Evolutionary conservation across 2,113 vertebrate species (phyloP).

Genomic region (Acanthochromis polyacanthus): DNA sequence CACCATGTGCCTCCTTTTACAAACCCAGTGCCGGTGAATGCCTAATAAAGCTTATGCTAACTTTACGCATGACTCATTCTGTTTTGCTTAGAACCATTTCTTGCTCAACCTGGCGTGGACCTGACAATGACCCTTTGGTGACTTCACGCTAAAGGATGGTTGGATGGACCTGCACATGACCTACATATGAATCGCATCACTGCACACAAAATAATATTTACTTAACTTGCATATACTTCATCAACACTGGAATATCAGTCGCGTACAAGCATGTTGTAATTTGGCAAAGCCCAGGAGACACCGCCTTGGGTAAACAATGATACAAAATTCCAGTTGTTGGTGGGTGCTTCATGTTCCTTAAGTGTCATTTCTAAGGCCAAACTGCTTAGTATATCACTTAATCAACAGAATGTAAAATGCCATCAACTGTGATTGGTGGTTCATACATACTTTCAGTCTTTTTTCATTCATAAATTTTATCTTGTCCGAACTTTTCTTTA

Average conservation of each 20-base stretch:
- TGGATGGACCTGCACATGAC: constrained; percentile 24
- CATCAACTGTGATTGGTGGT: too few relatives aligned
- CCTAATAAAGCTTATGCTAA: constrained; percentile 46
- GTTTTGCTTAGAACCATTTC: constrained; percentile 36
- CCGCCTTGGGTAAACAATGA: constrained; percentile 43
- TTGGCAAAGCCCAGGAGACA: constrained; percentile 11
- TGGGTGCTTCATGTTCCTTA: too few relatives aligned
- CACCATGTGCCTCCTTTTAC: neutral
- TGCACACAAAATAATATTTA: constrained; percentile 39
- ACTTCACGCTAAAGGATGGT: neutral
- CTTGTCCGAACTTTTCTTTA: too few relatives aligned
- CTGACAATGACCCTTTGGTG: constrained; percentile 12
- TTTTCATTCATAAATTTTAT: too few relatives aligned
- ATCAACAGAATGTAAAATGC: too few relatives aligned
- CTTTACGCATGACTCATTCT: constrained; percentile 53
- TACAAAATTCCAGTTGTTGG: neutral
- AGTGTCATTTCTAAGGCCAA: too few relatives aligned
- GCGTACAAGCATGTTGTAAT: neutral
- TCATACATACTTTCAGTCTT: too few relatives aligned
- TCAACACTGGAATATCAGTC: constrained; percentile 2
- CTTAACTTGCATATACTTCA: neutral
- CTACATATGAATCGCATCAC: constrained; percentile 18
- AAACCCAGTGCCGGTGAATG: constrained; percentile 30
- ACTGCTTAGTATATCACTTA: too few relatives aligned
- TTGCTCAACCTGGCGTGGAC: constrained; percentile 28